These are phyloP conservation scores for Diachasma alloeum DNA, from an alignment of 1,140 invertebrate genomes.

Conservation along the genomic window DNA sequence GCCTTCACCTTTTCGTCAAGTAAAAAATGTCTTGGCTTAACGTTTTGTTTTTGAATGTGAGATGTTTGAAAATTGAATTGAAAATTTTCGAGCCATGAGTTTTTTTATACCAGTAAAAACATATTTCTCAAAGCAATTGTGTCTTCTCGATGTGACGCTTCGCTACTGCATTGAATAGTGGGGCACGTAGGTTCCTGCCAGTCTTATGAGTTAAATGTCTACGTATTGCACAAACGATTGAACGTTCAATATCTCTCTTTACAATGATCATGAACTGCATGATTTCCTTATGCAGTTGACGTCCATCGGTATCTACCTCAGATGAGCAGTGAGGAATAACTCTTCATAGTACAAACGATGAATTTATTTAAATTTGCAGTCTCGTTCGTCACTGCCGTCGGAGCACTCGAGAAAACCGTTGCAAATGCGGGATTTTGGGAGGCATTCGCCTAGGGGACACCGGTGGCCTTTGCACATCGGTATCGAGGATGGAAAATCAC, in stretches of 20 bases:
- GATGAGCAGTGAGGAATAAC: background rate
- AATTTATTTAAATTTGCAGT: slow-evolving; percentile 42
- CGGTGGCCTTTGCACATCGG: slow-evolving; percentile 72
- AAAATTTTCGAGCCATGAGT: too few species aligned
- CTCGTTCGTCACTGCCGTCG: slow-evolving; percentile 75
- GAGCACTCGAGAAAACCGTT: slow-evolving; percentile 81
- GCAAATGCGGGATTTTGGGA: slow-evolving; percentile 75
- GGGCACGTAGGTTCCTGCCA: background rate
- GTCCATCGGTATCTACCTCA: background rate
- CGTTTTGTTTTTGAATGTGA: too few species aligned
- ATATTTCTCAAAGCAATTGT: too few species aligned
- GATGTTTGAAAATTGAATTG: too few species aligned
- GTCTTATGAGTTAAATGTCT: background rate
- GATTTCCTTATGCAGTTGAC: background rate
- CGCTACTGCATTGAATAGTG: background rate
- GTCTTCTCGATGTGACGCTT: too few species aligned
- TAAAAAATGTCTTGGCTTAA: too few species aligned
- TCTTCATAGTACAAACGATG: background rate
- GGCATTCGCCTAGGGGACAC: slow-evolving; percentile 79
- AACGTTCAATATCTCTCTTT: background rate
- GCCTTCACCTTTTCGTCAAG: too few species aligned
- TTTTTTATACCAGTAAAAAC: too few species aligned
- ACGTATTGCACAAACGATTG: slow-evolving; percentile 15
- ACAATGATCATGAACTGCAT: background rate
- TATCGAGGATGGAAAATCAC: slow-evolving; percentile 43